Conservation (phyloP, 2,113 vertebrate species). For the Pteruthius melanotis region DNA sequence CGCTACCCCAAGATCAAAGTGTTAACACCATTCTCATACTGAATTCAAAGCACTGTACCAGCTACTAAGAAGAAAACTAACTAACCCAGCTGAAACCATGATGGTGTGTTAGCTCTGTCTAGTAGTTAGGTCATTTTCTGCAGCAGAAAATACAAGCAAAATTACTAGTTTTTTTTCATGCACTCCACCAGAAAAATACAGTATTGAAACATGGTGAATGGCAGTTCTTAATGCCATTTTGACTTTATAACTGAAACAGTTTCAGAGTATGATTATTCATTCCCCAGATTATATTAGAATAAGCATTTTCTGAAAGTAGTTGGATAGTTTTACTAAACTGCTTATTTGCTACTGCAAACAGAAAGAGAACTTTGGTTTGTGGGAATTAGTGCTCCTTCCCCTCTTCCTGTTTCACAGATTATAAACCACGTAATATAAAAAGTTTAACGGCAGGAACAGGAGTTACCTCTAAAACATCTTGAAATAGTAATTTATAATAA, state of each 20-base stretch:
- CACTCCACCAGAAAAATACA: background rate
- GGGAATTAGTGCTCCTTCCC: background rate
- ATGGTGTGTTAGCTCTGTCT: background rate
- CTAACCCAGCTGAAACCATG: background rate
- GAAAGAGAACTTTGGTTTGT: background rate
- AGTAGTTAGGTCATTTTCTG: background rate
- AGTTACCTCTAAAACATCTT: background rate
- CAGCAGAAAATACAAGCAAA: background rate
- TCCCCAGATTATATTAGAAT: background rate
- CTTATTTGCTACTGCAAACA: background rate
- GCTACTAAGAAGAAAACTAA: background rate
- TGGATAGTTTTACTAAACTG: background rate
- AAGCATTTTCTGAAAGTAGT: background rate
- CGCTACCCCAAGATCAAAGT: background rate
- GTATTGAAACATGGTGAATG: background rate
- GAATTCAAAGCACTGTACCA: background rate
- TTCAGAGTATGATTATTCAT: background rate
- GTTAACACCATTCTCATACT: background rate
- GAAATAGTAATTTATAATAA: background rate
- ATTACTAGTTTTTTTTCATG: background rate
- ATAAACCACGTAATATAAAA: background rate
- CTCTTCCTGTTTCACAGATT: background rate
- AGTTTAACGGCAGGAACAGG: background rate
- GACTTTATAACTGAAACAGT: background rate
- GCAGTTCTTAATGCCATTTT: background rate